These are phyloP conservation scores for Ormyrus pomaceus DNA, from an alignment of 2,888 invertebrate species.

Conservation along the genomic window DNA sequence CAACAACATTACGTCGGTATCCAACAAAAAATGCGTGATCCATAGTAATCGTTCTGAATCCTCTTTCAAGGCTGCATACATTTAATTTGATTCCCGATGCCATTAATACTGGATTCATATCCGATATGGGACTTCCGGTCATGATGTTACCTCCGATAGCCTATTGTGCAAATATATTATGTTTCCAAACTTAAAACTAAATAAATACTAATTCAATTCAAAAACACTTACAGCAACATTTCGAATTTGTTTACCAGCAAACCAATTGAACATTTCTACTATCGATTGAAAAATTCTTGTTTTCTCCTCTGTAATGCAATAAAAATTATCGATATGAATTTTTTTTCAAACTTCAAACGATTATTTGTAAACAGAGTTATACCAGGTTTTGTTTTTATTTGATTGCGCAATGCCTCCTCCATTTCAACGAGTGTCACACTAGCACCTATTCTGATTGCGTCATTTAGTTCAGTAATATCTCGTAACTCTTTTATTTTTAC, in stretches of 20 bases:
- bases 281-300: constrained; percentile 83
- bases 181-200: neutral
- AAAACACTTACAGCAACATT: constrained; percentile 85
- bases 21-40: constrained; percentile 90
- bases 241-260: constrained; percentile 96
- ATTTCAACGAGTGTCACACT: constrained; percentile 86
- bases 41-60: constrained; percentile 81
- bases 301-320: constrained; percentile 75
- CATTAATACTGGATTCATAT: constrained; percentile 94
- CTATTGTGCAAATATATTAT: constrained; percentile 66
- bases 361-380: constrained; percentile 37
- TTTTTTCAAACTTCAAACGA: neutral
- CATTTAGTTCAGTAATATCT: constrained; percentile 77
- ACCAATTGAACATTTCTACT: constrained; percentile 92
- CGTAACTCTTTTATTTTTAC: constrained; percentile 83
- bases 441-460: constrained; percentile 86
- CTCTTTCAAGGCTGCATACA: constrained; percentile 79
- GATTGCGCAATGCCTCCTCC: constrained; percentile 80
- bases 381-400: constrained; percentile 78
- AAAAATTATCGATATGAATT: neutral
- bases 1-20: constrained; percentile 87
- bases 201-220: neutral
- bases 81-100: constrained; percentile 84
- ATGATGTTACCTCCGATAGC: constrained; percentile 95
- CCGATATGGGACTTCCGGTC: constrained; percentile 97